These are phyloP conservation scores for Gobiocypris rarus DNA, from an alignment of 2,113 vertebrate species.

Conservation along the genomic window DNA sequence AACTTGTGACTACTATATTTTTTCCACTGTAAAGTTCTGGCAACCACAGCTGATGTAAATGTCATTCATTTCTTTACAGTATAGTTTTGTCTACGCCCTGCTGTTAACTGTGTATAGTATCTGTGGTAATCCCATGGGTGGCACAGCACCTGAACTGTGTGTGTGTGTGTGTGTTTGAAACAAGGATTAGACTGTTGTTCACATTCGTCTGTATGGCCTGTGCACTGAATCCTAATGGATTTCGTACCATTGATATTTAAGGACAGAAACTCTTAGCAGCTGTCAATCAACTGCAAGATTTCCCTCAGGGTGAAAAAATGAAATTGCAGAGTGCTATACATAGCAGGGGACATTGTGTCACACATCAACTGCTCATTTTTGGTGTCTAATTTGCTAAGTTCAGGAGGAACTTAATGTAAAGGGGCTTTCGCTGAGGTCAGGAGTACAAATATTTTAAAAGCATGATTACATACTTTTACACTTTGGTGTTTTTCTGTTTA, in stretches of 20 bases:
- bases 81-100: not conserved
- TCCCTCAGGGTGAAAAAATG: not conserved
- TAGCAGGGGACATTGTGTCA: slow-evolving; percentile 21
- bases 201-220: not conserved
- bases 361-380: slow-evolving; percentile 13
- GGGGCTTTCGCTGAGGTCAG: no score
- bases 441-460: no score
- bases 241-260: not conserved
- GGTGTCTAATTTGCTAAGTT: not conserved
- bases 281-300: not conserved
- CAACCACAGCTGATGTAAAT: no score
- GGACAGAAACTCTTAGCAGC: not conserved
- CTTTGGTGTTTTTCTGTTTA: not conserved
- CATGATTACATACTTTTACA: no score
- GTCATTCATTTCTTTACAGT: no score
- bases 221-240: not conserved
- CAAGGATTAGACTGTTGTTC: not conserved
- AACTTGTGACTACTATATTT: no score
- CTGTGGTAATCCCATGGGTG: not conserved
- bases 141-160: not conserved
- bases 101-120: not conserved
- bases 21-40: no score
- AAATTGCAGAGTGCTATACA: not conserved
- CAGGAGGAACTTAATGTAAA: not conserved
- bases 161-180: not conserved